Conservation (phyloP, 2,797 vertebrate species). For the Anabas testudineus region DNA sequence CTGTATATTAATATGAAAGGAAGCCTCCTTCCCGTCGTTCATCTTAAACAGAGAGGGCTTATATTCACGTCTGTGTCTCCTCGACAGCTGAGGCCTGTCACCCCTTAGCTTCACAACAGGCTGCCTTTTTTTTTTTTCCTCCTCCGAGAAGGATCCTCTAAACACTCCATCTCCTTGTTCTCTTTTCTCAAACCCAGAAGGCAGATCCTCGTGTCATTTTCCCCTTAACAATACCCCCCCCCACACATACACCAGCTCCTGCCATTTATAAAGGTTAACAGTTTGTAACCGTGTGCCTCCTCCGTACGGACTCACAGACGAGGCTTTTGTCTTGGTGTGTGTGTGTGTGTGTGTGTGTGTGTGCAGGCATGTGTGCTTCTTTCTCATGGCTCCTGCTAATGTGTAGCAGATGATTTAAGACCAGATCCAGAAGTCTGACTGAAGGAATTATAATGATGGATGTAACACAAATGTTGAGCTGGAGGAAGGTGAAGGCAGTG, state of each 20-base stretch:
- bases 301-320: constrained; percentile 67
- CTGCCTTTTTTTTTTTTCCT: constrained; percentile 63
- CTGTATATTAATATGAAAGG: constrained; percentile 5
- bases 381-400: constrained; percentile 74
- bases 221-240: constrained; percentile 57
- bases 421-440: constrained; percentile 67
- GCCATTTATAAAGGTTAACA: constrained; percentile 76
- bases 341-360: constrained; percentile 28
- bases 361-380: constrained; percentile 37
- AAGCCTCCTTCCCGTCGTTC: not conserved
- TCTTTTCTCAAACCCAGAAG: constrained; percentile 55
- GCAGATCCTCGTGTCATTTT: constrained; percentile 68
- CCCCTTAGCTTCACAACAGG: constrained; percentile 48
- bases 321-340: constrained; percentile 68
- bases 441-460: constrained; percentile 72
- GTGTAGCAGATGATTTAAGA: constrained; percentile 82
- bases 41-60: constrained; percentile 35
- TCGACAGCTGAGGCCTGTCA: constrained; percentile 58
- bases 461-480: constrained; percentile 66
- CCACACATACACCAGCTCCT: constrained; percentile 35
- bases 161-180: constrained; percentile 73
- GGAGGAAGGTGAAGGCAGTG: constrained; percentile 32
- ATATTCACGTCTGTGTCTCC: constrained; percentile 38
- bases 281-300: constrained; percentile 74
- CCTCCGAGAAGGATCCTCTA: constrained; percentile 61